Percentiles rank a stretch among this genome's conserved stretches.
These are phyloP conservation scores for Drosophila pruinosa DNA, from an alignment of 1,140 invertebrate genomes.

Conservation along the genomic window DNA sequence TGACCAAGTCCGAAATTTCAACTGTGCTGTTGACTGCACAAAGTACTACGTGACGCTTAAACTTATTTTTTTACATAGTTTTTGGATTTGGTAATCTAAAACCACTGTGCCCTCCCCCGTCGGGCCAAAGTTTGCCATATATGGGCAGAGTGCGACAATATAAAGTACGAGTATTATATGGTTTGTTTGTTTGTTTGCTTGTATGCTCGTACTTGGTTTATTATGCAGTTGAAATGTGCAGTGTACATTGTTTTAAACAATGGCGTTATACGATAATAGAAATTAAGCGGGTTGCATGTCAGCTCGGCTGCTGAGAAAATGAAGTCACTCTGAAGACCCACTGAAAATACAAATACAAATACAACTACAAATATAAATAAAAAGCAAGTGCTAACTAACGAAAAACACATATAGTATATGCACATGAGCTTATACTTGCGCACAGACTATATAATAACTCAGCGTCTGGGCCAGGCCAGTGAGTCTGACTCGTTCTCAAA, in stretches of 20 bases:
- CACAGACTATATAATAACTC: slow-evolving; percentile 41
- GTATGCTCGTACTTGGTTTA: slow-evolving; percentile 45
- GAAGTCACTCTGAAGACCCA: slow-evolving; percentile 57
- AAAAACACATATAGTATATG: slow-evolving; percentile 45
- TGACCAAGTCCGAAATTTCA: slow-evolving; percentile 24
- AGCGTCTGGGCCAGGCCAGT: slow-evolving; percentile 38
- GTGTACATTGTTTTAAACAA: slow-evolving; percentile 66
- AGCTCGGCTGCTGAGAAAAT: slow-evolving; percentile 65
- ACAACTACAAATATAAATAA: slow-evolving; percentile 10
- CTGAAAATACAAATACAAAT: slow-evolving; percentile 32
- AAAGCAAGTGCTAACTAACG: slow-evolving; percentile 69
- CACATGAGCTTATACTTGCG: slow-evolving; percentile 37
- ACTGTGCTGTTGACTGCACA: background rate
- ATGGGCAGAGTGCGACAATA: slow-evolving; percentile 13
- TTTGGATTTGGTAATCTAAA: slow-evolving; percentile 64
- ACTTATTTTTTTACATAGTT: slow-evolving; percentile 38
- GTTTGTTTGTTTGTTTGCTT: slow-evolving; percentile 8
- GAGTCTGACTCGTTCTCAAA: slow-evolving; percentile 72
- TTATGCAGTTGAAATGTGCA: slow-evolving; percentile 72
- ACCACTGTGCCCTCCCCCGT: slow-evolving; percentile 1
- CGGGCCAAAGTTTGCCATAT: slow-evolving; percentile 48
- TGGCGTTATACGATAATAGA: slow-evolving; percentile 77
- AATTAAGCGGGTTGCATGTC: slow-evolving; percentile 74
- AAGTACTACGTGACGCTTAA: slow-evolving; percentile 49
- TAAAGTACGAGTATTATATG: slow-evolving; percentile 19